phyloP scores from a whole-genome alignment of 1,140 invertebrate genomes.

The Andrena cerasifolii region DNA sequence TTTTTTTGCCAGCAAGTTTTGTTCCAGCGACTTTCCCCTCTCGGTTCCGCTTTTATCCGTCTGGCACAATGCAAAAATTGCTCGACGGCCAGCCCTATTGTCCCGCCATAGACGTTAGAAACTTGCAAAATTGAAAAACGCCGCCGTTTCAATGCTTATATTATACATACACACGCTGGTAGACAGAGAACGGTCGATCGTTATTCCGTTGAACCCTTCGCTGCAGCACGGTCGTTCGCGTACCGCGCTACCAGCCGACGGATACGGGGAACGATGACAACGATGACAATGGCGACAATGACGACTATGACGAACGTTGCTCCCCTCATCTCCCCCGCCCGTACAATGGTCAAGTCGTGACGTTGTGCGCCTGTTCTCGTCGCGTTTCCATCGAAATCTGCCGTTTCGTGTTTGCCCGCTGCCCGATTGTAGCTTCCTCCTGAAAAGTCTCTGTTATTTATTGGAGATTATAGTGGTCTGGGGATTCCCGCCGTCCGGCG shows the following conservation, averaged over 20 bases:
- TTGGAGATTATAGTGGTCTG: slow-evolving; percentile 36
- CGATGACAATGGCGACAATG: slow-evolving; percentile 67
- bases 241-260: slow-evolving; percentile 13
- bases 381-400: slow-evolving; percentile 48
- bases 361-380: slow-evolving; percentile 18
- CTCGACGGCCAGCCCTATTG: slow-evolving; percentile 40
- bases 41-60: slow-evolving; percentile 34
- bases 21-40: slow-evolving; percentile 18
- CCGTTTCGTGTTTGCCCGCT: slow-evolving; percentile 19
- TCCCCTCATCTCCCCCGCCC: slow-evolving; percentile 24
- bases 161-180: slow-evolving; percentile 13
- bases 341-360: slow-evolving; percentile 64
- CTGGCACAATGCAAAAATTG: slow-evolving; percentile 47
- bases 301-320: slow-evolving; percentile 65
- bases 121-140: slow-evolving; percentile 54
- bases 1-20: slow-evolving; percentile 20
- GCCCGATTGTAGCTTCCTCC: slow-evolving; percentile 38
- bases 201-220: slow-evolving; percentile 49
- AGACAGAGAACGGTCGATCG: slow-evolving; percentile 34
- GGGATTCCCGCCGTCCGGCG: too few species aligned
- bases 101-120: slow-evolving; percentile 42
- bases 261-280: slow-evolving; percentile 63
- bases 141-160: slow-evolving; percentile 48
- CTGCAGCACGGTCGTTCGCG: slow-evolving; percentile 22
- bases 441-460: slow-evolving; percentile 20